Base-by-base conservation (phyloP, 2,113 vertebrate species). In the Ceyx melanurus region DNA sequence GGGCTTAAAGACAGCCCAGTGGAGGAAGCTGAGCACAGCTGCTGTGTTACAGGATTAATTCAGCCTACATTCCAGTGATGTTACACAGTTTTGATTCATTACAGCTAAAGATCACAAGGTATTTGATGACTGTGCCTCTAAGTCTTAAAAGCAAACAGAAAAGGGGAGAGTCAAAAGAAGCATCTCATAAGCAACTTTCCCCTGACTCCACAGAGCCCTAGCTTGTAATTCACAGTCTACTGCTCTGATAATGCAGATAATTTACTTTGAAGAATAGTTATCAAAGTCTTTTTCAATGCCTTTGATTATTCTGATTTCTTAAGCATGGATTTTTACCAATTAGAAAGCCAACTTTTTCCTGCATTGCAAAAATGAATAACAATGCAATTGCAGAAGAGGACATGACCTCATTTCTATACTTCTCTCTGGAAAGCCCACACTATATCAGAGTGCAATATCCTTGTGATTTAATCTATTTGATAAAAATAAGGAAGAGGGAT, bases 181-280 rank as follows among this genome's bases (percentile, higher is more conserved):
- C 5, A 20, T 50, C 33, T 90, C 40, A 37, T 29, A 73, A 94
- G 60, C 42, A 71, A 84, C 15, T 68, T 79, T 13, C 31, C n/a
- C 31, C 17, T 68, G 62, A 7, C 60, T 82, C 12, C 53, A 40
- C 60, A 75, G 26, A 53, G 43, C 29, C 37, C 73, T 31, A 25
- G 29, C 61, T 79, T 8, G 1, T 72, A 82, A 89, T 37, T 51
- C 58, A 68, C 14, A 1, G 60, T 25, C 87, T 81, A 68, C 46
- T 77, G 46, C 75, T 80, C 61, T 82, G 71, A 80, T 56, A 85
- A 58, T 17, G 15, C 37, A 71, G 71, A 78, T 13, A 35, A 35
- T 46, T 90, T 87, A 71, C 64, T 93, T 48, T 82, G 75, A 80
- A 89, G 94, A 96, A 76, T 19, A 79, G 28, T 31, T 61, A 84